A percentile compares a stretch with the other conserved stretches of the same genome.
Conservation (phyloP, 2,113 vertebrate genomes). For the Cebus imitator region DNA sequence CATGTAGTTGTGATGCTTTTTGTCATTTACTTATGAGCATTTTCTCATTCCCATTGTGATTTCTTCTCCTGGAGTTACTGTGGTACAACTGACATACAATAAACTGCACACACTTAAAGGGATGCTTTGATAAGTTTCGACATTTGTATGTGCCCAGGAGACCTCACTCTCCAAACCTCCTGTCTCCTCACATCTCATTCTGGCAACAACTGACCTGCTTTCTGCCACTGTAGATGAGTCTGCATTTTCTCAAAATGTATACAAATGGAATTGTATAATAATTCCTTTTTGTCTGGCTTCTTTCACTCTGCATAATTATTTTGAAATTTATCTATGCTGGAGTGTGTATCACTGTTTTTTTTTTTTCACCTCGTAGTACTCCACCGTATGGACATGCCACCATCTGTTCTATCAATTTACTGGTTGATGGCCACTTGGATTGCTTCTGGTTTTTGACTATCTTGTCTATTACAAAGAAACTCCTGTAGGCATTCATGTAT, state of each 20-base stretch:
- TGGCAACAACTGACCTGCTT: neutral
- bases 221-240: neutral
- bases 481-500: no score
- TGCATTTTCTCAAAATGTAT: neutral
- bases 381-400: no score
- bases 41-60: neutral
- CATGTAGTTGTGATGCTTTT: accelerated
- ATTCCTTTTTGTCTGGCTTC: no score
- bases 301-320: no score
- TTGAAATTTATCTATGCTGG: no score
- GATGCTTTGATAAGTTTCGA: accelerated
- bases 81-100: accelerated
- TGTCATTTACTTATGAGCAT: accelerated
- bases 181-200: neutral
- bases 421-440: no score
- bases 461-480: no score
- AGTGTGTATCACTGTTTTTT: no score
- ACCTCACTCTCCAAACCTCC: no score
- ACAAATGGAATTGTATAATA: neutral
- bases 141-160: accelerated
- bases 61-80: neutral
- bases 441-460: no score
- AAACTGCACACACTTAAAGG: accelerated
- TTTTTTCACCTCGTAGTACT: no score
- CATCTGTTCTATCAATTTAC: no score